Percentiles rank a stretch among this genome's conserved stretches.
Evolutionary conservation across 2,888 invertebrate species (phyloP).

Genomic region (Arge pagana): DNA sequence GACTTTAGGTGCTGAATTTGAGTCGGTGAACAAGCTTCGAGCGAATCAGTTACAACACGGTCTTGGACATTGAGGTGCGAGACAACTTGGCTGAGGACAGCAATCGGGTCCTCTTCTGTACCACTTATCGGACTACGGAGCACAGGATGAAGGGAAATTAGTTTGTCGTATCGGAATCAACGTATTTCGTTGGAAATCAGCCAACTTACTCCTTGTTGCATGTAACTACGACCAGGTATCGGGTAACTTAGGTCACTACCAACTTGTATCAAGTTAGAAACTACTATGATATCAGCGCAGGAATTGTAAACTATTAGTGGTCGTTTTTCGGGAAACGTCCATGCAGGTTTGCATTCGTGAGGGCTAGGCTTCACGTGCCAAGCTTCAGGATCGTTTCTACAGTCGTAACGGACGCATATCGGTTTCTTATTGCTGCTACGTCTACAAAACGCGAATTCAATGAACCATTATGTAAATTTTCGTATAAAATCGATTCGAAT

Average conservation of each 20-base stretch:
- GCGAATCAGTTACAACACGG: constrained; percentile 26
- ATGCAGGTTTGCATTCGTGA: constrained; percentile 45
- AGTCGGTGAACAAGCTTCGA: neutral
- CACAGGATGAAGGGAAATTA: neutral
- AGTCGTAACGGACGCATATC: constrained; percentile 41
- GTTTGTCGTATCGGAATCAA: neutral
- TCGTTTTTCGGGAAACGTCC: constrained; percentile 42
- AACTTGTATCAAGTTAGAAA: constrained; percentile 35
- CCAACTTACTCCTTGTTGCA: constrained; percentile 41
- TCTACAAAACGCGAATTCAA: constrained; percentile 21
- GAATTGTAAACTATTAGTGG: constrained; percentile 47
- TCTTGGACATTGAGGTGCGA: constrained; percentile 37
- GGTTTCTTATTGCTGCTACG: constrained; percentile 29
- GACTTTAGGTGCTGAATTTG: no score
- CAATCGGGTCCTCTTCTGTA: constrained; percentile 40
- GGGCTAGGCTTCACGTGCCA: constrained; percentile 46
- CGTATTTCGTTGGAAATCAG: neutral
- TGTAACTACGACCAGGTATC: constrained; percentile 42
- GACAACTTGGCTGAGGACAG: constrained; percentile 40
- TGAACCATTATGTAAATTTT: neutral
- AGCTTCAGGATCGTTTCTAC: constrained; percentile 43
- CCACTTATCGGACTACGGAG: constrained; percentile 41
- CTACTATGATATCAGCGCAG: constrained; percentile 34
- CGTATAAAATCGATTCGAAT: neutral
- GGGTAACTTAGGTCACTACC: constrained; percentile 37